These are phyloP conservation scores for Chondrosia reniformis DNA, from an alignment of 37 sponge, comb jelly and placozoan genomes.

Conservation along the genomic window DNA sequence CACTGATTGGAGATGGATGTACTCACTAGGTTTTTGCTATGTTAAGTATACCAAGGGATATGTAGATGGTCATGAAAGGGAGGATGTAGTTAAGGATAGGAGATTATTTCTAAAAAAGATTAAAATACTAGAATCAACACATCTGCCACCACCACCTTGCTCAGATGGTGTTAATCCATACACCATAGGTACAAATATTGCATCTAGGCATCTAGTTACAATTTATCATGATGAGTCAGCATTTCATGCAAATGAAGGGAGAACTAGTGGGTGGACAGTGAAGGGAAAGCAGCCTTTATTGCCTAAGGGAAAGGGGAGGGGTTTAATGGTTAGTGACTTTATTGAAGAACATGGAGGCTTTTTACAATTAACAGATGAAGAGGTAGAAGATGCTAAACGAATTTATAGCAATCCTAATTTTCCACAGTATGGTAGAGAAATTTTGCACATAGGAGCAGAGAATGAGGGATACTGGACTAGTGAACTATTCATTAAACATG, in stretches of 20 bases:
- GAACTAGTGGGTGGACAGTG: slow-evolving; percentile 11
- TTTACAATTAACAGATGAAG: slow-evolving; percentile 1
- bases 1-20: slow-evolving; percentile 6
- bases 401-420: background rate
- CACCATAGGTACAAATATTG: background rate
- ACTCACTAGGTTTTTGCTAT: background rate
- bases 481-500: slow-evolving; percentile 10
- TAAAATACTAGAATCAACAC: background rate
- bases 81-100: background rate
- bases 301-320: slow-evolving; percentile 25
- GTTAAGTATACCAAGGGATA: background rate
- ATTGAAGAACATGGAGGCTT: slow-evolving; percentile 31
- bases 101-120: background rate
- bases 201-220: background rate
- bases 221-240: slow-evolving; percentile 39
- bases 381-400: background rate
- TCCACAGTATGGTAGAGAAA: background rate
- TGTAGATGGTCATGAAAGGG: slow-evolving; percentile 6
- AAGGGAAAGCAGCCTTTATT: slow-evolving; percentile 11
- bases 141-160: background rate
- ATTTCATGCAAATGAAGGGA: slow-evolving; percentile 33
- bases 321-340: slow-evolving; percentile 39
- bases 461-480: slow-evolving; percentile 21
- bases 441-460: slow-evolving; percentile 16
- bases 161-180: background rate